Evolutionary conservation across 2,797 vertebrate species (phyloP), one percentile per base, ranked within the genome.

Genomic region (Platyrinchus mystaceus): DNA sequence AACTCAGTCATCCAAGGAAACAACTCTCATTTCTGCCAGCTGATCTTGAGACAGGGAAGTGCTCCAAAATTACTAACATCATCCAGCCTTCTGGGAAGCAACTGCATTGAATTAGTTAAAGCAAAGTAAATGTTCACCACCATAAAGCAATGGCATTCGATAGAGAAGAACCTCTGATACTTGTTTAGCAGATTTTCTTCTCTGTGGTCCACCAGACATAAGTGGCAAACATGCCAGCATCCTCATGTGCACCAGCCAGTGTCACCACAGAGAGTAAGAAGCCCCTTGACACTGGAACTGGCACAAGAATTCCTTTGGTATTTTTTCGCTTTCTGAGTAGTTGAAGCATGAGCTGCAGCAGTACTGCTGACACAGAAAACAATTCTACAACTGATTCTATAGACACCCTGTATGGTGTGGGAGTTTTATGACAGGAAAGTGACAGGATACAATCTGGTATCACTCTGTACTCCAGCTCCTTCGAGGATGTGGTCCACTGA

Each of bases 1-100:
- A 95, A 95, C 90, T 93, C 87, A 97, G 93, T 86, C 82, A 95
- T 94, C 91, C 78, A 97, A 96, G 85, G 86, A 97, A 97, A 96
- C 66, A 96, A 74, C 68, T 91, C 59, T 78, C 44, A 78, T 69
- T 95, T 96, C 89, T 95, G 93, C 91, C 96, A 89, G 75, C 74
- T 97, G 85, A 94, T 97, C 87, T 92, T 91, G 88, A 97, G 92
- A 96, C 92, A 94, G 77, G 85, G 84, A 93, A 78, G 53, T n/a
- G 44, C 77, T 96, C 90, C 87, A 92, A 84, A 93, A 84, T 91
- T 90, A 92, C 76, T 94, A 96, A 88, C 87, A 95, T 88, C 87
- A 94, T 67, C 81, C 79, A 96, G 63, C 56, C 75, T 94, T 94
- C 75, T 93, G 91, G 74, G 93, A 95, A 95, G 77, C 47, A 84